Evolutionary conservation across 2,888 invertebrate genomes (phyloP), one percentile per base, ranked within the genome.

Genomic region (Hecatera dysodea): DNA sequence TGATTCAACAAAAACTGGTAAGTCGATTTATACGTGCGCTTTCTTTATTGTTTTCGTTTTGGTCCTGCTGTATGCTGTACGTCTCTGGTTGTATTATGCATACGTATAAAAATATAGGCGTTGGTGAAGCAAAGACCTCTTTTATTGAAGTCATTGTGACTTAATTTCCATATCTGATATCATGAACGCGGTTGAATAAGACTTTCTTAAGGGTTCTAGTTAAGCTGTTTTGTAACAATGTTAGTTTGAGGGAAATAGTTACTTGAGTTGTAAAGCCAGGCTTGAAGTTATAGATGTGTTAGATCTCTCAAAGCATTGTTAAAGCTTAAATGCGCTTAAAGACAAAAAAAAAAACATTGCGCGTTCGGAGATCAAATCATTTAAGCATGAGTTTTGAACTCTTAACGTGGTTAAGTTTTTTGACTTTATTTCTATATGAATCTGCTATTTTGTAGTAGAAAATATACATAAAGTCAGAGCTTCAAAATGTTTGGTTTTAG

Each of bases 1-100:
- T 89, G 92, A 83, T 91, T 91, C 90, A 86, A 89, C 86, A 89
- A 84, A 90, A 91, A 92, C 92, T 93, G 93, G 93, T 94, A 91
- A 86, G 85, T 80, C 80, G 80, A 83, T 79, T 80, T 86, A 82
- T 79, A 71, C 68, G 74, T 82, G 72, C 79, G 75, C 82, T 87
- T 86, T 85, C 85, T 83, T 86, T 80, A 90, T 90, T 91, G 91
- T 91, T 86, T 85, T 87, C 77, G 72, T 88, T 75, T 86, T 80
- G 55, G 71, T 66, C 80, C 84, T 81, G 77, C 55, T 75, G 70
- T 74, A 56, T 22, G n/a, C 27, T 42, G 61, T 75, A 67, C 69
- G 59, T 67, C 72, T 55, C 46, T 64, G 15, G 33, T 73, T 57
- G 46, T 33, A 78, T 52, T 78, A 67, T 84, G 85, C 71, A 82